Percentiles rank a stretch among this genome's conserved stretches.
Conservation (phyloP, 2,888 invertebrate genomes). For the Lasioglossum pauxillum region DNA sequence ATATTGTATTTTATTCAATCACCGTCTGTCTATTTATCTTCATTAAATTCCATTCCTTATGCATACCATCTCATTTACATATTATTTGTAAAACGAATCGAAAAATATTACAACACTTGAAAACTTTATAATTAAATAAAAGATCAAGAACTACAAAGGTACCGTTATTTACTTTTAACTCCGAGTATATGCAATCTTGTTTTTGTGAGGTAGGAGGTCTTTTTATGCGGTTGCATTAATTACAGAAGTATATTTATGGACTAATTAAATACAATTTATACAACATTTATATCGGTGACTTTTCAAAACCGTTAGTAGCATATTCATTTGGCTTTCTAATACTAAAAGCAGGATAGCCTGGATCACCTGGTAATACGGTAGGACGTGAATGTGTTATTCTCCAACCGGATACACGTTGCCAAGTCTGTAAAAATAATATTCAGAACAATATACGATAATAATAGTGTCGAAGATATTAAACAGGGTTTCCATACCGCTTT, state of each 20-base stretch:
- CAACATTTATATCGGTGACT: conserved; percentile 85
- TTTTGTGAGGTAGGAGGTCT: background rate
- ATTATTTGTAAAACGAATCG: background rate
- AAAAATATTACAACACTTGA: background rate
- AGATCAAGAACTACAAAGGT: background rate
- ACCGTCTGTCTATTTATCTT: background rate
- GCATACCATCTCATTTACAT: background rate
- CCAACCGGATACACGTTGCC: conserved; percentile 92
- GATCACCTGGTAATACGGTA: conserved; percentile 89
- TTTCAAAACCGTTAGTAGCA: conserved; percentile 90
- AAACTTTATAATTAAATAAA: background rate
- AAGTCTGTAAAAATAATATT: conserved; percentile 86
- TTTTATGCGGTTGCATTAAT: background rate
- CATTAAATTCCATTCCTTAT: background rate
- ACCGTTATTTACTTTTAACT: background rate
- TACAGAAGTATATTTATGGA: conserved; percentile 32
- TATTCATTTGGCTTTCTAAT: conserved; percentile 88
- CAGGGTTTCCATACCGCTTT: conserved; percentile 87
- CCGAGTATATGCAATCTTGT: background rate
- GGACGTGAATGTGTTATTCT: conserved; percentile 86
- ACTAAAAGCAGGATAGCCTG: conserved; percentile 88
- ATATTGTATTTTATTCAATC: background rate
- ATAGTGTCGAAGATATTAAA: background rate
- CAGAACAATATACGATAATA: background rate
- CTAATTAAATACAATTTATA: conserved; percentile 9